Evolutionary conservation across 2,888 invertebrate genomes (phyloP).

Genomic region (Caenorhabditis wallacei): DNA sequence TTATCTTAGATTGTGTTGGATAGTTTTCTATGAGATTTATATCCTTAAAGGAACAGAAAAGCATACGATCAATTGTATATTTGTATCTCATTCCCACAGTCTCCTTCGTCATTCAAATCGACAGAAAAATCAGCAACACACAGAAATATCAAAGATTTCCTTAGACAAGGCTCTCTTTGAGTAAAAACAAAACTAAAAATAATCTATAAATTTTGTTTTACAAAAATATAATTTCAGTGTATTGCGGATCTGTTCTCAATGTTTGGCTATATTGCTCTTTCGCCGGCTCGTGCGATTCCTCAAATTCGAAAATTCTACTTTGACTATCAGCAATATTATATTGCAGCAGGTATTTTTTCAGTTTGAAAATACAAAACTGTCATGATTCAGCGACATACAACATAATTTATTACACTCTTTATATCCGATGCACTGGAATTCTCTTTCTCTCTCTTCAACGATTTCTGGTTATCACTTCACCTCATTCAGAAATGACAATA

Average conservation of each 20-base stretch:
- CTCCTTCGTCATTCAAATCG: too few relatives aligned
- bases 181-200: neutral
- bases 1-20: neutral
- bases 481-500: neutral
- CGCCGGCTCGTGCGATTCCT: slow-evolving; percentile 22
- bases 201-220: neutral
- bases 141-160: too few relatives aligned
- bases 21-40: neutral
- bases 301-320: slow-evolving; percentile 34
- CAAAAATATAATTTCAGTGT: slow-evolving; percentile 26
- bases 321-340: slow-evolving; percentile 46
- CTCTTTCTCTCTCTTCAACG: slow-evolving; percentile 42
- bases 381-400: slow-evolving; percentile 39
- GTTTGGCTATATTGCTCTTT: slow-evolving; percentile 22
- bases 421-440: slow-evolving; percentile 55
- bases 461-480: slow-evolving; percentile 28
- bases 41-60: too few relatives aligned
- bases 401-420: slow-evolving; percentile 51
- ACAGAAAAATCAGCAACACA: too few relatives aligned
- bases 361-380: neutral
- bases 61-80: too few relatives aligned
- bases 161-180: too few relatives aligned
- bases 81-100: too few relatives aligned
- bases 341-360: slow-evolving; percentile 36
- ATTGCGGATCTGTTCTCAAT: slow-evolving; percentile 58